Conservation (phyloP, 2,797 vertebrate species). For the Gobio occitaniae region DNA sequence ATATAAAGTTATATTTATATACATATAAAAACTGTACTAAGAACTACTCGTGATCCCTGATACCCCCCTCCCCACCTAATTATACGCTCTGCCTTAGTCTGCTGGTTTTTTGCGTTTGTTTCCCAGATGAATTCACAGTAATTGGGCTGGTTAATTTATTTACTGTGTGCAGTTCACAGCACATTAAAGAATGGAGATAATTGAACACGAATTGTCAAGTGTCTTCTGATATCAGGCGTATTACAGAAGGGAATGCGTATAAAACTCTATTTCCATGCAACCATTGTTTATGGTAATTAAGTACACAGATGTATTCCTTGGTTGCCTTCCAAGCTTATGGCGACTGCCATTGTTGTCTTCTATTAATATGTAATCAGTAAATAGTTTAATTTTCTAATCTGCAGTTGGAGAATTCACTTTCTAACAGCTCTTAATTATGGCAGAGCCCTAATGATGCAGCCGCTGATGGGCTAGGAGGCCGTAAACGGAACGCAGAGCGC, state of each 20-base stretch:
- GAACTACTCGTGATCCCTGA: conserved; percentile 6
- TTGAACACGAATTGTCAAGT: conserved; percentile 99
- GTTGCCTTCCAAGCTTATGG: conserved; percentile 99
- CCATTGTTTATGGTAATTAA: conserved; percentile 99
- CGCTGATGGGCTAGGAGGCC: conserved; percentile 93
- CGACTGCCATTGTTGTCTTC: conserved; percentile 99
- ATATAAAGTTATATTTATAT: conserved; percentile 9
- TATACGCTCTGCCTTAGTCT: conserved; percentile 90
- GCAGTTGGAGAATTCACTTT: conserved; percentile 99
- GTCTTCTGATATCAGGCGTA: conserved; percentile 99
- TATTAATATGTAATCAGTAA: conserved; percentile 99
- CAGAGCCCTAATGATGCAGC: conserved; percentile 99
- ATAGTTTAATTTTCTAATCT: conserved; percentile 99
- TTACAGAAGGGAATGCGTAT: conserved; percentile 99
- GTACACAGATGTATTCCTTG: conserved; percentile 98
- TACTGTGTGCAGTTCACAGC: conserved; percentile 99
- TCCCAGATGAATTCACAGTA: conserved; percentile 99
- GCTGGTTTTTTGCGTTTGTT: conserved; percentile 87
- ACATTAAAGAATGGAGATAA: conserved; percentile 99
- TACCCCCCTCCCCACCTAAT: conserved; percentile 69
- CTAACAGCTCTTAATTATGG: conserved; percentile 99
- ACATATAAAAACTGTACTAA: conserved; percentile 30
- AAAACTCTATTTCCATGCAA: conserved; percentile 99
- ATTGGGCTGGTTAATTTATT: conserved; percentile 99
- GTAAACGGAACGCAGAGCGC: conserved; percentile 85